These are phyloP conservation scores for Rousettus madagascariensis DNA, from an alignment of 2,797 vertebrate species.

Conservation along the genomic window DNA sequence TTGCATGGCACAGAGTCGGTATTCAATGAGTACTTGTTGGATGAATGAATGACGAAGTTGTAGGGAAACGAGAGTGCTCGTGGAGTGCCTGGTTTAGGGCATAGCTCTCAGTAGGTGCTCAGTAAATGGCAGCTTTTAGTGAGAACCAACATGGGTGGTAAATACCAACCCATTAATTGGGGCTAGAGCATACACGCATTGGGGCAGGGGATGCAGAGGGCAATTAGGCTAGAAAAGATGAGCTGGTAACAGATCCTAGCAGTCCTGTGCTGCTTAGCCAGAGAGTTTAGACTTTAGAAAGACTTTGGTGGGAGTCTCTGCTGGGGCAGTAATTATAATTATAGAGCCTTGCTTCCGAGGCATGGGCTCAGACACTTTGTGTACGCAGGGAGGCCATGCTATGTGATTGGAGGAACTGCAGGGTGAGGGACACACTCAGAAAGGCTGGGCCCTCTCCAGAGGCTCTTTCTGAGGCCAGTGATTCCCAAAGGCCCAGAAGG, in stretches of 20 bases:
- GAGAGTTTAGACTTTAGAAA: background rate
- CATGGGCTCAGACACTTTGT: background rate
- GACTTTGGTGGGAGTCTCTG: background rate
- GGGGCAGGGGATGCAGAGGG: background rate
- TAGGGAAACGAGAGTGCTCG: background rate
- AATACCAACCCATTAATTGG: background rate
- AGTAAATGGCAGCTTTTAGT: conserved; percentile 20
- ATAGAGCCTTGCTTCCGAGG: background rate
- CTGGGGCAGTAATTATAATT: background rate
- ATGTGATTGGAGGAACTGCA: too few relatives aligned
- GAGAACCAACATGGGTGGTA: background rate
- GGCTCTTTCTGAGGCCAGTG: background rate
- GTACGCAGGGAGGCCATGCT: background rate
- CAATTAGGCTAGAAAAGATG: background rate
- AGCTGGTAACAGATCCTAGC: background rate
- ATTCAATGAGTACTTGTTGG: background rate
- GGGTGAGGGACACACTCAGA: background rate
- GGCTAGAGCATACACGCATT: background rate
- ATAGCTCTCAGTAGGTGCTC: background rate
- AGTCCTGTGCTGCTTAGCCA: background rate
- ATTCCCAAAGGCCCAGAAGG: background rate
- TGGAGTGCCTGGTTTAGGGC: background rate
- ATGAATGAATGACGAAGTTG: background rate
- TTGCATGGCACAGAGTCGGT: background rate
- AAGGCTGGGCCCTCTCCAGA: background rate